Evolutionary conservation across 1,140 invertebrate species (phyloP).

Genomic region (Drosophila neocordata): DNA sequence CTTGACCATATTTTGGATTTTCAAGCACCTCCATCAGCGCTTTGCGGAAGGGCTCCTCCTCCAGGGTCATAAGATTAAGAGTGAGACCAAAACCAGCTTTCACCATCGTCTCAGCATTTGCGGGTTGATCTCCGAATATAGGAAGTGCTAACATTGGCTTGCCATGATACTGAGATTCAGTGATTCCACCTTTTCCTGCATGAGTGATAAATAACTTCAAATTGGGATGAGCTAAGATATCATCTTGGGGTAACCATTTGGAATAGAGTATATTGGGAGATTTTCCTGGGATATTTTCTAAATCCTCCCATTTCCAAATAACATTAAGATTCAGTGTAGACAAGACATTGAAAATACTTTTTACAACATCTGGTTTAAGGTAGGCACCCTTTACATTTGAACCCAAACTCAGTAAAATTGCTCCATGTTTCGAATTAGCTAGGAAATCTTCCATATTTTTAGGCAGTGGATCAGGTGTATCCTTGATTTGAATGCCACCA

Average conservation of each 20-base stretch:
- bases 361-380: slow-evolving; percentile 77
- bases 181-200: slow-evolving; percentile 87
- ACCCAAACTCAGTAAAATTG: slow-evolving; percentile 86
- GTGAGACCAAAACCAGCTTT: slow-evolving; percentile 82
- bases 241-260: slow-evolving; percentile 88
- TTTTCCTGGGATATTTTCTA: slow-evolving; percentile 84
- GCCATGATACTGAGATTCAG: slow-evolving; percentile 88
- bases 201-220: slow-evolving; percentile 88
- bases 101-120: slow-evolving; percentile 83
- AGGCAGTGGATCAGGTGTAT: slow-evolving; percentile 13
- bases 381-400: slow-evolving; percentile 81
- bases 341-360: slow-evolving; percentile 83
- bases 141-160: slow-evolving; percentile 88
- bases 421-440: slow-evolving; percentile 83
- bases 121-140: slow-evolving; percentile 86
- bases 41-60: slow-evolving; percentile 60
- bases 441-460: slow-evolving; percentile 77
- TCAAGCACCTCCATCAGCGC: slow-evolving; percentile 37
- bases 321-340: slow-evolving; percentile 83
- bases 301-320: slow-evolving; percentile 85
- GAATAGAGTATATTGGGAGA: slow-evolving; percentile 85
- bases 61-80: slow-evolving; percentile 74
- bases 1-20: slow-evolving; percentile 43
- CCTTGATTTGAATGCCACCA: slow-evolving; percentile 24
- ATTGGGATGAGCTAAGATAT: slow-evolving; percentile 87